Conservation (phyloP, 2,797 vertebrate species). For the Emydoidea blandingii region DNA sequence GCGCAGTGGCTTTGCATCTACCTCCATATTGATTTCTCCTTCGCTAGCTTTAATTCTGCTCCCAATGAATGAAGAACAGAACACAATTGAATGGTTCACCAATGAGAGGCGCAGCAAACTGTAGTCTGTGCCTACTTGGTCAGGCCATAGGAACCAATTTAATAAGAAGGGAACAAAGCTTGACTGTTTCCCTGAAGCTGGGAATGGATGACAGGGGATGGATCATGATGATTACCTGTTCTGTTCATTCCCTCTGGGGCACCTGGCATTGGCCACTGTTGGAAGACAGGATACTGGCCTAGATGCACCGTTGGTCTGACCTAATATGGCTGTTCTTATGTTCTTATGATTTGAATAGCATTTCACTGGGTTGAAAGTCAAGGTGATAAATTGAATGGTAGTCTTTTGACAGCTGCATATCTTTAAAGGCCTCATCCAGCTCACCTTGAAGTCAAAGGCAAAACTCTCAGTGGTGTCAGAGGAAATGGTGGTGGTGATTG, state of each 20-base stretch:
- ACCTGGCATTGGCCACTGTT: too few species aligned
- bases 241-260: too few species aligned
- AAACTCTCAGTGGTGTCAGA: constrained; percentile 1
- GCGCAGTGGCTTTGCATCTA: fast-evolving
- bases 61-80: fast-evolving
- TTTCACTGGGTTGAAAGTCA: not conserved
- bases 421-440: constrained; percentile 35
- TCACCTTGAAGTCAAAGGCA: not conserved
- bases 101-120: fast-evolving
- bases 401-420: not conserved
- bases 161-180: fast-evolving
- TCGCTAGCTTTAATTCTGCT: fast-evolving
- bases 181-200: too few species aligned
- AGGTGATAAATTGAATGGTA: fast-evolving
- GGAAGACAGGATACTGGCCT: too few species aligned
- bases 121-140: fast-evolving
- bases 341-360: not conserved
- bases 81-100: fast-evolving
- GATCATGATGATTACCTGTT: too few species aligned
- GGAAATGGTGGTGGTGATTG: not conserved
- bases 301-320: too few species aligned
- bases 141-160: fast-evolving
- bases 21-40: fast-evolving
- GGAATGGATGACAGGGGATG: too few species aligned
- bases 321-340: too few species aligned